Evolutionary conservation across 1,140 invertebrate genomes (phyloP).

Genomic region (Drosophila saltans): DNA sequence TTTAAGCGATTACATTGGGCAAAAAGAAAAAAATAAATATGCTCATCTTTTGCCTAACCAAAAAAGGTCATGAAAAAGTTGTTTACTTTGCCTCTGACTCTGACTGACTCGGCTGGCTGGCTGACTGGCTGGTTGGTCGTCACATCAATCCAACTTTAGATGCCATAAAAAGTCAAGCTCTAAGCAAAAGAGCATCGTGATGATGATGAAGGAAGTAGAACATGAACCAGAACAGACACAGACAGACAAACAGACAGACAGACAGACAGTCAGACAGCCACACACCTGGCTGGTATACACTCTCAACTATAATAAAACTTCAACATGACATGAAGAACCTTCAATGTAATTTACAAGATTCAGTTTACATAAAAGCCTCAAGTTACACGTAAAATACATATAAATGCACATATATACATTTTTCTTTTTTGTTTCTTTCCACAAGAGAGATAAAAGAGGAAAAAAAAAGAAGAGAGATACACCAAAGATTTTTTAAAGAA

Average conservation of each 20-base stretch:
- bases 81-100: conserved; percentile 39
- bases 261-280: background rate
- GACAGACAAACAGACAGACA: background rate
- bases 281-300: conserved; percentile 26
- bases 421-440: background rate
- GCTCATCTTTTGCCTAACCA: conserved; percentile 40
- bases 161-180: conserved; percentile 57
- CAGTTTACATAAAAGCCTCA: conserved; percentile 36
- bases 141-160: conserved; percentile 34
- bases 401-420: background rate
- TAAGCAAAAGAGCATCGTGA: background rate
- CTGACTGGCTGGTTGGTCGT: background rate
- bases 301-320: conserved; percentile 43
- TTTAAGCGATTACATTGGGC: conserved; percentile 51
- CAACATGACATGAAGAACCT: conserved; percentile 46
- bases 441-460: background rate
- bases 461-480: background rate
- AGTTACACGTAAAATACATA: background rate
- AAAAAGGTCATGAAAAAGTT: conserved; percentile 64
- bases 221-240: conserved; percentile 17
- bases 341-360: conserved; percentile 63
- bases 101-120: background rate
- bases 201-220: conserved; percentile 19
- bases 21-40: background rate
- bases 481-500: background rate